Conservation (phyloP, 2,797 vertebrate genomes). For the Ctenosaura bakeri region DNA sequence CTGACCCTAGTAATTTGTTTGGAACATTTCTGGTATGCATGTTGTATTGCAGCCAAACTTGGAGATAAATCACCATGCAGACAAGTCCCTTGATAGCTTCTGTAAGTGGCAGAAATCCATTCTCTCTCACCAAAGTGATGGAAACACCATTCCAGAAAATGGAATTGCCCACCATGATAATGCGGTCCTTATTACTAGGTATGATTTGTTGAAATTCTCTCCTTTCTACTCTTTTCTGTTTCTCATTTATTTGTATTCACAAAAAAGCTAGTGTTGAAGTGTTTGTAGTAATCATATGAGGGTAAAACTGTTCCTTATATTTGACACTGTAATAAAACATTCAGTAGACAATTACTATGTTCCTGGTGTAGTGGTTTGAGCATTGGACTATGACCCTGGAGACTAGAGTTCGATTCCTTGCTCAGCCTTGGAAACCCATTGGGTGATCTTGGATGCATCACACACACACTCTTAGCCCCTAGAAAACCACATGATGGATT, state of each 20-base stretch:
- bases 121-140: slow-evolving; percentile 94
- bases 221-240: slow-evolving; percentile 71
- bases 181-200: slow-evolving; percentile 99
- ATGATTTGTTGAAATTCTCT: slow-evolving; percentile 84
- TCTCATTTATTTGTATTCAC: slow-evolving; percentile 73
- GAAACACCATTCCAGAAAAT: slow-evolving; percentile 98
- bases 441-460: too few relatives aligned
- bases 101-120: slow-evolving; percentile 99
- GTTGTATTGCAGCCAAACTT: slow-evolving; percentile 94
- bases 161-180: slow-evolving; percentile 99
- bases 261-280: slow-evolving; percentile 49
- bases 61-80: slow-evolving; percentile 99
- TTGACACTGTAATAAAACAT: slow-evolving; percentile 55
- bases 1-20: slow-evolving; percentile 88
- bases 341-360: slow-evolving; percentile 19
- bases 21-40: slow-evolving; percentile 86
- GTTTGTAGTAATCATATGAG: slow-evolving; percentile 43
- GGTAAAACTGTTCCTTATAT: slow-evolving; percentile 61
- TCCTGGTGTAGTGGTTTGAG: too few relatives aligned
- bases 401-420: too few relatives aligned
- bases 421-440: too few relatives aligned
- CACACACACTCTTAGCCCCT: too few relatives aligned
- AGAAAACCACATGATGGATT: too few relatives aligned
- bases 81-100: slow-evolving; percentile 99
- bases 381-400: too few relatives aligned